Conservation (phyloP, 2,113 vertebrate species). For the Zapornia atra region DNA sequence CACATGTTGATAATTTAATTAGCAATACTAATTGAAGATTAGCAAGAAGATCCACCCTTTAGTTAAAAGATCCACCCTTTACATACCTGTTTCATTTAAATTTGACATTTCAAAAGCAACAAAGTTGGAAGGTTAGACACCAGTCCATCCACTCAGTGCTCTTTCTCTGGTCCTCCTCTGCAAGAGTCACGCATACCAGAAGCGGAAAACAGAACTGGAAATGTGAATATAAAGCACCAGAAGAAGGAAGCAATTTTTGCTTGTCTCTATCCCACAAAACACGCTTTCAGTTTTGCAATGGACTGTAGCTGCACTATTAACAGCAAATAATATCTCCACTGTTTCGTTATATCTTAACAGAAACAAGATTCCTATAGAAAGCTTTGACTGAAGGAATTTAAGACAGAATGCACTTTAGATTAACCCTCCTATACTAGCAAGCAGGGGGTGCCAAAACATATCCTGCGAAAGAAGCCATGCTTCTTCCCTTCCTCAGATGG, state of each 20-base stretch:
- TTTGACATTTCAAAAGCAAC: conserved; percentile 30
- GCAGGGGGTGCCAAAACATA: background rate
- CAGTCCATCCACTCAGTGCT: background rate
- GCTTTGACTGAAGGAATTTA: conserved; percentile 26
- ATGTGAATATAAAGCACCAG: conserved; percentile 58
- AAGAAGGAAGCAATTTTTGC: conserved; percentile 64
- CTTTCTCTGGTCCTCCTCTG: conserved; percentile 14
- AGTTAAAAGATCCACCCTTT: background rate
- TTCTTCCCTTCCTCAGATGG: background rate
- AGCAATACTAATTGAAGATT: conserved; percentile 17
- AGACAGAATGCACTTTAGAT: conserved; percentile 21
- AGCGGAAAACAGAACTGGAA: conserved; percentile 54
- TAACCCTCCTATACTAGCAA: background rate
- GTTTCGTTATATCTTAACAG: conserved; percentile 48
- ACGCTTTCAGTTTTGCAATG: conserved; percentile 60
- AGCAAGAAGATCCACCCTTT: background rate
- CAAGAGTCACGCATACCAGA: background rate
- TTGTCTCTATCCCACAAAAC: conserved; percentile 57
- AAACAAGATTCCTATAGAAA: conserved; percentile 59
- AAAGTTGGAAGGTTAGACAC: background rate
- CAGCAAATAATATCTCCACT: conserved; percentile 53
- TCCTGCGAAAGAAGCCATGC: background rate
- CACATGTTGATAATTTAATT: background rate
- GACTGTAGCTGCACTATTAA: conserved; percentile 58
- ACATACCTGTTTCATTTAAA: conserved; percentile 42